These are phyloP conservation scores for Benthosema pterotum DNA, from an alignment of 2,797 vertebrate species.

Conservation along the genomic window DNA sequence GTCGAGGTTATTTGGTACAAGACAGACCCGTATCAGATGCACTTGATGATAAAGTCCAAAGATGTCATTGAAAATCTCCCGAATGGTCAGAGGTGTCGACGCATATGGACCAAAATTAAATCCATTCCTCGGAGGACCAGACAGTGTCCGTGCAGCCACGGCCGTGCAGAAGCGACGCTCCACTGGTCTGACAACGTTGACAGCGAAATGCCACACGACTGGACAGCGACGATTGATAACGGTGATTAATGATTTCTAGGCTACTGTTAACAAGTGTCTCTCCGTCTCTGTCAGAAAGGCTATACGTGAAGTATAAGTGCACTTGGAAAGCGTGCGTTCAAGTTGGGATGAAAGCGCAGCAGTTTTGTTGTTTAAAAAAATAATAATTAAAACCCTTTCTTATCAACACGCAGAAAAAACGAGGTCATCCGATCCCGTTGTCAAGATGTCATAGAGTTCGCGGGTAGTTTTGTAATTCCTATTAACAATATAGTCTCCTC, in stretches of 20 bases:
- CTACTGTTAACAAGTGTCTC: constrained; percentile 28
- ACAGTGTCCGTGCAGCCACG: constrained; percentile 36
- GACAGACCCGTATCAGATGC: constrained; percentile 11
- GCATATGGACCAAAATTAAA: constrained; percentile 12
- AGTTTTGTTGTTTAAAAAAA: constrained; percentile 19
- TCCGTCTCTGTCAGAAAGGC: constrained; percentile 19
- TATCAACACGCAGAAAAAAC: constrained; percentile 23
- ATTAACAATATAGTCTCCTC: constrained; percentile 42
- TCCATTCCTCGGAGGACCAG: constrained; percentile 36
- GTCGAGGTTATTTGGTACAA: constrained; percentile 16
- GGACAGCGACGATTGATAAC: background rate
- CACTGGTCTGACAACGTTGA: constrained; percentile 16
- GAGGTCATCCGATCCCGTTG: constrained; percentile 42
- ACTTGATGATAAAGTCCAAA: constrained; percentile 26
- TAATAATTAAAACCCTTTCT: background rate
- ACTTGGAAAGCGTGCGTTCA: constrained; percentile 51
- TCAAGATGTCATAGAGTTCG: constrained; percentile 38
- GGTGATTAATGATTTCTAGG: constrained; percentile 18
- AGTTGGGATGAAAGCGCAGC: constrained; percentile 27
- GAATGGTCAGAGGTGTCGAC: constrained; percentile 36
- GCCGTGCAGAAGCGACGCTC: constrained; percentile 7
- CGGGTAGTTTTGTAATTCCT: constrained; percentile 32
- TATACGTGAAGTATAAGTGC: constrained; percentile 57
- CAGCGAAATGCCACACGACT: constrained; percentile 23
- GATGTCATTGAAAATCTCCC: constrained; percentile 41